Base-by-base conservation (phyloP, 2,113 vertebrate species). In the Cnemophilus loriae region DNA sequence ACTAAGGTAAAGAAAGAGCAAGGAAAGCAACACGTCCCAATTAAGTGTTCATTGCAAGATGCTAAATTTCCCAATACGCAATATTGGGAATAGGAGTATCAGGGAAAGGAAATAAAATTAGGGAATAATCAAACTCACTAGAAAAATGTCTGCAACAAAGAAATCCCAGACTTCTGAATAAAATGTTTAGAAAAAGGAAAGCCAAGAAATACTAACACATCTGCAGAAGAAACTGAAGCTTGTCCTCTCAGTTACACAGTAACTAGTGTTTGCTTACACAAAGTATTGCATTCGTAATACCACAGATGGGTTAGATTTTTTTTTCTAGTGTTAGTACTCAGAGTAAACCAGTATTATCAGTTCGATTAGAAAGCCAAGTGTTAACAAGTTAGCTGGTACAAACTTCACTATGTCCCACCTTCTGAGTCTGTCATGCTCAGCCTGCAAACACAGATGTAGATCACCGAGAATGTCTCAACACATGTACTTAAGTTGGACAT, bases 401-500 rank as follows among this genome's bases (percentile, higher is more conserved):
- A 79, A 50, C 27, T 46, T 76, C 46, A 44, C 23, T 11, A 6
- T 0, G 6, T 44, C 22, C n/a, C 32, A 46, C 19, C 24, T 56
- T 78, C 35, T 2, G 2, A 67, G 28, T 32, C 23, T 26, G 37
- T 30, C 52, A 23, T 13, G 27, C 78, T 65, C 16, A 4, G 47
- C 55, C 20, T 47, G 32, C 42, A 61, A 49, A 46, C 17, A 28
- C 3, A 77, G 26, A 47, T 6, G 10, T 15, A 56, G 11, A 60
- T 7, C 14, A 11, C 42, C 53, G 17, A 44, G 27, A 32, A 47
- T 39, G 16, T n/a, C 18, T 68, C 28, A 89, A 61, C 16, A 39
- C 3, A 21, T 1, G 3, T 11, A 53, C 26, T 59, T 32, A 33
- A 1, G 46, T 0, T 28, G 30, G 16, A 81, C 81, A 18, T 5